A percentile compares a stretch with the other conserved stretches of the same genome.
These are phyloP conservation scores for Galemys pyrenaicus DNA, from an alignment of 2,113 vertebrate species.

Conservation along the genomic window DNA sequence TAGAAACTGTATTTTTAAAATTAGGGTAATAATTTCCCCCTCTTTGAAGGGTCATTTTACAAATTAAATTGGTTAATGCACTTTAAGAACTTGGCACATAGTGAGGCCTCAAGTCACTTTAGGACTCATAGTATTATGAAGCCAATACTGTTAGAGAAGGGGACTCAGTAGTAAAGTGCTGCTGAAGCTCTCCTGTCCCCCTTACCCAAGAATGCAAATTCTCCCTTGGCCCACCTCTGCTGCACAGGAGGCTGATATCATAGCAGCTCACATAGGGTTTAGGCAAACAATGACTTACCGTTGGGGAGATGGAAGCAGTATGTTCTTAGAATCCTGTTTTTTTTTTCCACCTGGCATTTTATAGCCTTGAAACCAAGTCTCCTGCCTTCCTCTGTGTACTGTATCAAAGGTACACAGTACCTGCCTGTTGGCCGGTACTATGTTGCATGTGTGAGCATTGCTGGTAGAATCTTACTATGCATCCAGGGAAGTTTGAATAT, in stretches of 20 bases:
- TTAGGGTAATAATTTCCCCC: neutral
- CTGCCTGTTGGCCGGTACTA: neutral
- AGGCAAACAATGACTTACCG: neutral
- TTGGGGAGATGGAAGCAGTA: neutral
- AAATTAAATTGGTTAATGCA: neutral
- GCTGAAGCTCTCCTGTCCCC: neutral
- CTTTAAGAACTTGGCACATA: neutral
- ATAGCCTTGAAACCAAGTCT: neutral
- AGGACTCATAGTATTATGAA: neutral
- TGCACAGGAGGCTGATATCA: neutral
- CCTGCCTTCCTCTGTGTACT: conserved; percentile 42
- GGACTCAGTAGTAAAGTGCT: neutral
- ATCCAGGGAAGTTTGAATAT: neutral
- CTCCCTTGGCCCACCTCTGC: neutral
- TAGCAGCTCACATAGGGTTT: neutral
- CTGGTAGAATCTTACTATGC: neutral
- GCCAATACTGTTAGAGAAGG: neutral
- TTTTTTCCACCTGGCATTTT: neutral
- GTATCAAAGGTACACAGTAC: conserved; percentile 55
- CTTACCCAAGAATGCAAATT: rapidly evolving
- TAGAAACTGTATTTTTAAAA: neutral
- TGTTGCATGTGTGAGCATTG: neutral
- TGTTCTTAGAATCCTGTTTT: neutral
- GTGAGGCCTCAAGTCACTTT: neutral
- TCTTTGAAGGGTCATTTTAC: neutral